A percentile compares a stretch with the other conserved stretches of the same genome.
Conservation (phyloP, 2,113 vertebrate species). For the Corapipo altera region DNA sequence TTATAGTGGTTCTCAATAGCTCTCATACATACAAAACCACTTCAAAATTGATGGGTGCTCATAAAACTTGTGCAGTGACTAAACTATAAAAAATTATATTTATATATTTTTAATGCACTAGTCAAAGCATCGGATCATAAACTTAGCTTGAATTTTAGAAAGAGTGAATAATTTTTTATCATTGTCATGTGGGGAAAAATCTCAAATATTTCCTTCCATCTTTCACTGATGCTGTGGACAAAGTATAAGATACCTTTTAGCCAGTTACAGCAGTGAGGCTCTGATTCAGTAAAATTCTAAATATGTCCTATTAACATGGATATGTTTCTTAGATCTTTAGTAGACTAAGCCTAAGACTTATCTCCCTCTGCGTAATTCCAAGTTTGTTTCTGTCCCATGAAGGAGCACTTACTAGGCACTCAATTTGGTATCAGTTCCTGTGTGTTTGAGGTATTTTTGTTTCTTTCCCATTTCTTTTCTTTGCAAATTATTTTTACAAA, state of each 20-base stretch:
- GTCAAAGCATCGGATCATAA: not conserved
- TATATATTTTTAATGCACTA: not conserved
- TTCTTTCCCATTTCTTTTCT: not conserved
- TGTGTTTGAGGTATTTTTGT: fast-evolving
- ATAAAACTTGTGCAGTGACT: not conserved
- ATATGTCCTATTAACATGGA: not conserved
- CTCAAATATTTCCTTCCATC: not conserved
- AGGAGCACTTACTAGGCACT: not conserved
- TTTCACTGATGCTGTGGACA: not conserved
- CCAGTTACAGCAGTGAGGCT: not conserved
- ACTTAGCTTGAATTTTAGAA: not conserved
- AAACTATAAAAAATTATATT: not conserved
- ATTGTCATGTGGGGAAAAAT: not conserved
- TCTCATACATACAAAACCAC: not conserved
- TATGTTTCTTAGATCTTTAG: not conserved
- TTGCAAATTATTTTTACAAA: not conserved
- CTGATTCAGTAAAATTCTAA: not conserved
- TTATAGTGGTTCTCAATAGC: not conserved
- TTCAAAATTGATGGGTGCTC: not conserved
- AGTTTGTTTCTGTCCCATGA: not conserved
- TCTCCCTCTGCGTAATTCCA: not conserved
- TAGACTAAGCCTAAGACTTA: not conserved
- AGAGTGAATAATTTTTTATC: not conserved
- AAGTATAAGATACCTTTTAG: not conserved
- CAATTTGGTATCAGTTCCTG: not conserved